These are phyloP conservation scores for Apodemia zela DNA, from an alignment of 2,888 invertebrate species.

Conservation along the genomic window DNA sequence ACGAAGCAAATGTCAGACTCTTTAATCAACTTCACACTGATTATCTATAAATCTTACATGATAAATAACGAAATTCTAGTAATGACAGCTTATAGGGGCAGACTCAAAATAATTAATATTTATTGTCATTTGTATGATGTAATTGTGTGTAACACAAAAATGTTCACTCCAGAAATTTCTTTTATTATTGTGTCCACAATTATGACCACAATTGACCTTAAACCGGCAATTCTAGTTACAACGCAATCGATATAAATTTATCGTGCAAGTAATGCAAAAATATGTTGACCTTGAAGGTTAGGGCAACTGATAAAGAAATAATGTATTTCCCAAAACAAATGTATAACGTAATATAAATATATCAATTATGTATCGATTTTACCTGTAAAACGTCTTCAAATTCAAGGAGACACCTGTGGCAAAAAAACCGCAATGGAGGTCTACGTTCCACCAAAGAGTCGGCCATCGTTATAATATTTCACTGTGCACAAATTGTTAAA, in stretches of 20 bases:
- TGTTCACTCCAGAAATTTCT: neutral
- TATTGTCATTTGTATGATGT: conserved; percentile 22
- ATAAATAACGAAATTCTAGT: too few species aligned
- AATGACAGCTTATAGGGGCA: neutral
- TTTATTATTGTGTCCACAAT: neutral
- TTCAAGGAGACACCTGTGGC: conserved; percentile 15
- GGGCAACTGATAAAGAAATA: conserved; percentile 12
- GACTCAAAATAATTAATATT: neutral
- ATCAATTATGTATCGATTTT: conserved; percentile 10
- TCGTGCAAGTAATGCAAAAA: neutral
- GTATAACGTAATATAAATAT: neutral
- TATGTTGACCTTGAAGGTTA: conserved; percentile 31
- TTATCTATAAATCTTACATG: too few species aligned
- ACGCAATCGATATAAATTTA: conserved; percentile 27
- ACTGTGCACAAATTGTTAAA: conserved; percentile 9
- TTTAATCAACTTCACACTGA: too few species aligned
- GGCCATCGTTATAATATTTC: conserved; percentile 8
- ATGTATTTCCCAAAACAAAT: conserved; percentile 3
- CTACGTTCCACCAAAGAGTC: conserved; percentile 10
- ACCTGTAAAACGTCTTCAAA: conserved; percentile 17
- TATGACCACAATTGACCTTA: conserved; percentile 18
- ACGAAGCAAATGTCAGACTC: too few species aligned
- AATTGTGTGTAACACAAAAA: conserved; percentile 23
- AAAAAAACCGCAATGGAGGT: conserved; percentile 12
- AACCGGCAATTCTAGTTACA: conserved; percentile 42